These are phyloP conservation scores for Eupelmus urozonus DNA, from an alignment of 2,888 invertebrate genomes.

Conservation along the genomic window DNA sequence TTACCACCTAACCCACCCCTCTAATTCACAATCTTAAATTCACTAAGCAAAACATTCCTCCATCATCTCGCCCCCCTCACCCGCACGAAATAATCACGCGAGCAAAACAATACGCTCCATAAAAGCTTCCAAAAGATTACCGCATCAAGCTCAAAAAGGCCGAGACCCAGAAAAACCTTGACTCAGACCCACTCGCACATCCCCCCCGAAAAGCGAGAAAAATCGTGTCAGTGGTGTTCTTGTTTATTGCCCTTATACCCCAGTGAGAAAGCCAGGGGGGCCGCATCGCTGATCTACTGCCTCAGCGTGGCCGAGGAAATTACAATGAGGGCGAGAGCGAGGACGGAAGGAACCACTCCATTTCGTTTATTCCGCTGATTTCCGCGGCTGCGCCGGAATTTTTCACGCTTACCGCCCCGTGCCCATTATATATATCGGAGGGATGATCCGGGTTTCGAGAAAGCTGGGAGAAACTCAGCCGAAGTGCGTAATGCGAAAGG, in stretches of 20 bases:
- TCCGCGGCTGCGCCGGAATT: slow-evolving; percentile 6
- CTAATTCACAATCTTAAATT: no score
- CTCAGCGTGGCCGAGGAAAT: slow-evolving; percentile 7
- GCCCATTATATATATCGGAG: neutral
- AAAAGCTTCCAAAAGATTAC: slow-evolving; percentile 33
- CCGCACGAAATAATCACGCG: no score
- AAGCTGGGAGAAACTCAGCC: neutral
- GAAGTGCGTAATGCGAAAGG: neutral
- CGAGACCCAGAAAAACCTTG: neutral
- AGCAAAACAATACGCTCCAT: no score
- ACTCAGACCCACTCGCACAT: no score
- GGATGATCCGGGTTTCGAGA: neutral
- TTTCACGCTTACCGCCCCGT: slow-evolving; percentile 18
- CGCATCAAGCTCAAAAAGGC: neutral
- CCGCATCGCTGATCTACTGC: neutral
- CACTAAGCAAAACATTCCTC: no score
- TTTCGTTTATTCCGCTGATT: slow-evolving; percentile 41
- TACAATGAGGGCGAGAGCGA: neutral
- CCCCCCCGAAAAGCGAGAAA: neutral
- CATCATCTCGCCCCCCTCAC: no score
- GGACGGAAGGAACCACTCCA: slow-evolving; percentile 6
- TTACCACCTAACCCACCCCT: no score
- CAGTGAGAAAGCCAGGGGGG: neutral
- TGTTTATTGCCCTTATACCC: slow-evolving; percentile 23
- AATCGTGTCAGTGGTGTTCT: slow-evolving; percentile 20